Percentiles rank a stretch among this genome's conserved stretches.
phyloP scores from a whole-genome alignment of 2,113 vertebrate species.

The Anthoscopus minutus region DNA sequence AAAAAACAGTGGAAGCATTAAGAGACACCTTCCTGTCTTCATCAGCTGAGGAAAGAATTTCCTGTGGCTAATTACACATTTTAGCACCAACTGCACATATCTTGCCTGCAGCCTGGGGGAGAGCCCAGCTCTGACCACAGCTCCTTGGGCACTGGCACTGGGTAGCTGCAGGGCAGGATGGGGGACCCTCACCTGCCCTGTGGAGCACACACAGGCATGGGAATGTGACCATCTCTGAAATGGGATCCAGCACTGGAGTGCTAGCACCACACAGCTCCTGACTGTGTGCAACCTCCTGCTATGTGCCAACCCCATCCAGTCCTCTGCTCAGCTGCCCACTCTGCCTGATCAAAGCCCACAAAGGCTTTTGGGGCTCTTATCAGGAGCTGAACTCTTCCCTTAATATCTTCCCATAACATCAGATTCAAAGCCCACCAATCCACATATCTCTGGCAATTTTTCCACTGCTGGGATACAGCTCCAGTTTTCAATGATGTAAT shows the following conservation, averaged over 20 bases:
- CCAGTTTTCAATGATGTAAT: not conserved
- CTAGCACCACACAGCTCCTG: not conserved
- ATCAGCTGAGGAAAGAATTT: slow-evolving; percentile 26
- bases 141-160: not conserved
- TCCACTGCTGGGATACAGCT: not conserved
- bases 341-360: not conserved
- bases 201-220: not conserved
- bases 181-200: not conserved
- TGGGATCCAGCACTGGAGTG: not conserved
- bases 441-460: not conserved
- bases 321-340: not conserved
- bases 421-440: not conserved
- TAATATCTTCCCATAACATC: not conserved
- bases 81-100: slow-evolving; percentile 3
- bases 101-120: not conserved
- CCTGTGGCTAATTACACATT: slow-evolving; percentile 18
- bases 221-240: not conserved
- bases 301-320: not conserved
- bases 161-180: accelerated
- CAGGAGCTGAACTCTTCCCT: not conserved
- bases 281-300: not conserved
- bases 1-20: not conserved
- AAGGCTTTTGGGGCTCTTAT: not conserved
- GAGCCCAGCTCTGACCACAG: not conserved
- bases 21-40: slow-evolving; percentile 14